phyloP scores from a whole-genome alignment of 2,113 vertebrate genomes.

The Picathartes gymnocephalus region DNA sequence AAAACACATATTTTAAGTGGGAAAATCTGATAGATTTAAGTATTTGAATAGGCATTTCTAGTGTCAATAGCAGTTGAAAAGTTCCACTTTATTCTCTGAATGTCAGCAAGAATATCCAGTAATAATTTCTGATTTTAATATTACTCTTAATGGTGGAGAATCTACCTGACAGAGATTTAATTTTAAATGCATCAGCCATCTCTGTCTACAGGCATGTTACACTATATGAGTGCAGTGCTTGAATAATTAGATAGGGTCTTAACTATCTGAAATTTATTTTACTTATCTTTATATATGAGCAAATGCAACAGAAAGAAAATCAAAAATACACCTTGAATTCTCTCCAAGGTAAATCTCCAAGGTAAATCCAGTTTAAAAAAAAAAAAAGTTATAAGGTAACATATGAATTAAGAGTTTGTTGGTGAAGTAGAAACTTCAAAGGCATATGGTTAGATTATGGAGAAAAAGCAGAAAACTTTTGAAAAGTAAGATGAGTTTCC shows the following conservation, averaged over 20 bases:
- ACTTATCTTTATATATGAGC: neutral
- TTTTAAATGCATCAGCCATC: neutral
- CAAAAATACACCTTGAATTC: neutral
- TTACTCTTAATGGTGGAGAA: neutral
- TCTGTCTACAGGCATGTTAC: neutral
- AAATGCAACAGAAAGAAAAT: neutral
- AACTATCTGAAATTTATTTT: neutral
- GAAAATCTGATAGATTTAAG: neutral
- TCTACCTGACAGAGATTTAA: neutral
- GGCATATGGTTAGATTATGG: neutral
- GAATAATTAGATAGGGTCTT: neutral
- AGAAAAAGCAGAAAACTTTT: neutral
- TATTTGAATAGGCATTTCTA: neutral
- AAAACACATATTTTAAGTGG: neutral
- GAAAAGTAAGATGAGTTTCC: neutral
- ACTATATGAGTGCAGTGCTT: neutral
- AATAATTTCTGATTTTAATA: neutral
- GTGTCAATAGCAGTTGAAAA: neutral
- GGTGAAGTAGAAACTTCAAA: neutral
- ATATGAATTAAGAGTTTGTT: neutral
- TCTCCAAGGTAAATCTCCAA: neutral
- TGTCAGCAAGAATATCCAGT: neutral
- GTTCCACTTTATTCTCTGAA: neutral
- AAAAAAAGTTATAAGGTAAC: neutral
- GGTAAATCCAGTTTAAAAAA: neutral